phyloP scores from a whole-genome alignment of 2,113 vertebrate species.

The Cyanoliseus patagonus region DNA sequence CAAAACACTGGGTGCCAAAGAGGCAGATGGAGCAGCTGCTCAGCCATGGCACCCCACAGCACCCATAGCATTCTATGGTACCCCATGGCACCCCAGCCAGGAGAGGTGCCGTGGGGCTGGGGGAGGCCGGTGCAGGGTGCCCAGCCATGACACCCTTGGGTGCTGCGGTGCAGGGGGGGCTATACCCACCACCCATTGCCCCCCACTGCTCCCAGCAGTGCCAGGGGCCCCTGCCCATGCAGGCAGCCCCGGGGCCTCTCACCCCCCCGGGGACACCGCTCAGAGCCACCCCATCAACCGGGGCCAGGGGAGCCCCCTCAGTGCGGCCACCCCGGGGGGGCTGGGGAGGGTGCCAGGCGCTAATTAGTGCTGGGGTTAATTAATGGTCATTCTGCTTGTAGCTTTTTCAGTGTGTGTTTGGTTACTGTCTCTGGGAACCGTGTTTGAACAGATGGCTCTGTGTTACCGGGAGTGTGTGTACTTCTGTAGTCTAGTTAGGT shows the following conservation, averaged over 20 bases:
- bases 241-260: background rate
- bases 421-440: constrained; percentile 85
- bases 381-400: constrained; percentile 82
- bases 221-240: background rate
- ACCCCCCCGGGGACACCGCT: background rate
- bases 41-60: background rate
- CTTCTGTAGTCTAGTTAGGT: constrained; percentile 99
- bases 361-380: constrained; percentile 77
- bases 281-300: background rate
- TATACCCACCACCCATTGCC: no score
- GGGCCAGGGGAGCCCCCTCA: background rate
- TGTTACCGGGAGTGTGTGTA: constrained; percentile 91
- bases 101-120: background rate
- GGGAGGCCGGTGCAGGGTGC: background rate
- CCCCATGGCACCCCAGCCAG: background rate
- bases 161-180: background rate
- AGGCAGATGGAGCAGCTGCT: background rate
- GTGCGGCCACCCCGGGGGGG: background rate
- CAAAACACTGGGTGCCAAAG: background rate
- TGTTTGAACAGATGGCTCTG: constrained; percentile 81
- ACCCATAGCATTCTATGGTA: background rate
- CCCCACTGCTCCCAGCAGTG: background rate
- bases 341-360: constrained; percentile 28
- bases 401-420: constrained; percentile 83
- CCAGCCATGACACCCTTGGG: background rate